A percentile compares a stretch with the other conserved stretches of the same genome.
These are phyloP conservation scores for Takifugu bimaculatus DNA, from an alignment of 2,113 vertebrate species.

Conservation along the genomic window DNA sequence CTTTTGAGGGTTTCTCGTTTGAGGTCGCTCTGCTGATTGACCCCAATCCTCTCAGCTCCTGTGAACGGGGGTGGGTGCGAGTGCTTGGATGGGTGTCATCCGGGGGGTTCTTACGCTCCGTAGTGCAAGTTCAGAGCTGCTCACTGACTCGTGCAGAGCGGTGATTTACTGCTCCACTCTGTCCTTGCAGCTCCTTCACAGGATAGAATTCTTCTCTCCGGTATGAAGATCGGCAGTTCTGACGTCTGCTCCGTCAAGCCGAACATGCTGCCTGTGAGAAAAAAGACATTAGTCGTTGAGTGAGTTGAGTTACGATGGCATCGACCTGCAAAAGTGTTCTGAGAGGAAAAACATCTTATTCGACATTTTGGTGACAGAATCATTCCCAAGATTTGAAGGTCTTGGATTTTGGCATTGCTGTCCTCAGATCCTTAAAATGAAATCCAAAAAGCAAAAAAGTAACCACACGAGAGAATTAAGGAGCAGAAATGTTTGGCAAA, in stretches of 20 bases:
- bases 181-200: conserved; percentile 24
- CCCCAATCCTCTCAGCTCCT: conserved; percentile 45
- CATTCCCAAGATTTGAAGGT: neutral
- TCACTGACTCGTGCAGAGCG: conserved; percentile 18
- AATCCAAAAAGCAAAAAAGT: neutral
- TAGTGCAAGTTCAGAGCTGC: conserved; percentile 50
- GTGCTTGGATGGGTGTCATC: conserved; percentile 4
- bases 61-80: conserved; percentile 8
- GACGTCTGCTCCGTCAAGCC: too few species aligned
- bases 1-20: conserved; percentile 49
- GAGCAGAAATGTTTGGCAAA: neutral
- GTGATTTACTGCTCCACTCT: conserved; percentile 45
- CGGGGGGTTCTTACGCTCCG: conserved; percentile 28
- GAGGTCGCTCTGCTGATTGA: conserved; percentile 50
- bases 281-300: too few species aligned
- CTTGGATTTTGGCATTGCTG: neutral
- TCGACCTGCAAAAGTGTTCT: too few species aligned
- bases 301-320: too few species aligned
- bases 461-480: neutral
- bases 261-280: too few species aligned
- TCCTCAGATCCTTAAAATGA: neutral
- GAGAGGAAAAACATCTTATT: too few species aligned
- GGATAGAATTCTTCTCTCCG: conserved; percentile 33
- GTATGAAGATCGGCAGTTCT: too few species aligned
- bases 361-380: too few species aligned